Evolutionary conservation across 2,888 invertebrate species (phyloP), one percentile per base, ranked within the genome.

Genomic region (Calephelis perditalis): DNA sequence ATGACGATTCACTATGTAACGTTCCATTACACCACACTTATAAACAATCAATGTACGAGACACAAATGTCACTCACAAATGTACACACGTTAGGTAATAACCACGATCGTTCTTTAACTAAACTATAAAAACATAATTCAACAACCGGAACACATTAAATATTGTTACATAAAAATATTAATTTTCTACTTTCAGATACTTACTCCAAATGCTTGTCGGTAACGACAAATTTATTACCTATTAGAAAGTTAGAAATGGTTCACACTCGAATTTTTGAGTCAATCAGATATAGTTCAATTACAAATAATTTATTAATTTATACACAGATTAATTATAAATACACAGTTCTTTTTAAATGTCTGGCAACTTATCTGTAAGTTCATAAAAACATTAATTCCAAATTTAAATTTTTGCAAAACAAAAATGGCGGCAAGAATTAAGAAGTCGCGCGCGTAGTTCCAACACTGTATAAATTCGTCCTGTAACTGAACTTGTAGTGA

Each of bases 1-100:
- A 70, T 84, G 82, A 68, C 89, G 82, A 69, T 70, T 86, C 71
- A 87, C 83, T 59, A 79, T 75, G 65, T 84, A 85, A 55, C 86
- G 81, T 63, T 90, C 89, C 89, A 90, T 86, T 70, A 65, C 76
- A 65, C 68, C 67, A 40, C 70, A 64, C 72, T 57, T 68, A 69
- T 64, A 65, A 75, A 71, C 67, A 66, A 64, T 73, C 74, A 73
- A 76, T 76, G 71, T 72, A 74, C 65, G 68, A 60, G 66, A 59
- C 58, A 61, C 67, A 62, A 63, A 58, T 64, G 60, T 61, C 56
- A 61, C 61, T 7, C 40, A 40, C 40, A 40, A 40, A 40, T 40
- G 40, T 62, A 67, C 68, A 70, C 66, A 70, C 62, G 69, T 40
- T 45, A 82, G 78, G 80, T 84, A 86, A 77, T 82, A 72, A 68